Evolutionary conservation across 2,797 vertebrate genomes (phyloP).

Genomic region (Emydoidea blandingii): DNA sequence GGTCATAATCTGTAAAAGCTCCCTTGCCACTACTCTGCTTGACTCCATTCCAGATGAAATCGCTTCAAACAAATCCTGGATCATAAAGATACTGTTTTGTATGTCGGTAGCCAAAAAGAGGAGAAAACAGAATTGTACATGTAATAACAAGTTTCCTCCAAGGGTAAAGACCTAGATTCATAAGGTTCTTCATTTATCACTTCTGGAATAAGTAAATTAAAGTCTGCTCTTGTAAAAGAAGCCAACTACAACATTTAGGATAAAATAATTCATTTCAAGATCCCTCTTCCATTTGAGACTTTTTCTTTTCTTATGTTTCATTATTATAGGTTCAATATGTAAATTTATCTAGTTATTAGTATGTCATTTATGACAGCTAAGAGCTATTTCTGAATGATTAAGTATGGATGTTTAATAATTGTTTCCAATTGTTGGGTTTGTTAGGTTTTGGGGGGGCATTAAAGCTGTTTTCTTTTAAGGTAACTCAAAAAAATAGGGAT

Average conservation of each 20-base stretch:
- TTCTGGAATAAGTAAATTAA: slow-evolving; percentile 51
- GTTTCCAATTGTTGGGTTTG: slow-evolving; percentile 59
- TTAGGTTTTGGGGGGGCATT: slow-evolving; percentile 10
- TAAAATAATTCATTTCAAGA: slow-evolving; percentile 79
- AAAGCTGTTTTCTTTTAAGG: background rate
- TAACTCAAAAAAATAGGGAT: background rate
- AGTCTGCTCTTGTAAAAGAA: slow-evolving; percentile 74
- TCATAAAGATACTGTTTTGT: slow-evolving; percentile 75
- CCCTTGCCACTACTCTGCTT: slow-evolving; percentile 79
- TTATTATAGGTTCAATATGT: slow-evolving; percentile 75
- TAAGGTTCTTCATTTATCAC: slow-evolving; percentile 76
- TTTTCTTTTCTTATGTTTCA: slow-evolving; percentile 68
- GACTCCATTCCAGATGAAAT: slow-evolving; percentile 84
- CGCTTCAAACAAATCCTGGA: slow-evolving; percentile 81
- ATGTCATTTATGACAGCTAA: slow-evolving; percentile 75
- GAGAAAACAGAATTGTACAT: background rate
- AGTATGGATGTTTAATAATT: slow-evolving; percentile 72
- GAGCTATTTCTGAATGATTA: slow-evolving; percentile 79
- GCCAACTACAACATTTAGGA: slow-evolving; percentile 77
- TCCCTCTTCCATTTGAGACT: slow-evolving; percentile 74
- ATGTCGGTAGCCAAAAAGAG: slow-evolving; percentile 62
- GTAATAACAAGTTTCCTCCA: slow-evolving; percentile 72
- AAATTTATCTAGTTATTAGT: slow-evolving; percentile 70
- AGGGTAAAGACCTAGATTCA: slow-evolving; percentile 79
- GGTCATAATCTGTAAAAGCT: slow-evolving; percentile 83